phyloP scores from a whole-genome alignment of 2,888 invertebrate species.

The Ectobius pallidus region DNA sequence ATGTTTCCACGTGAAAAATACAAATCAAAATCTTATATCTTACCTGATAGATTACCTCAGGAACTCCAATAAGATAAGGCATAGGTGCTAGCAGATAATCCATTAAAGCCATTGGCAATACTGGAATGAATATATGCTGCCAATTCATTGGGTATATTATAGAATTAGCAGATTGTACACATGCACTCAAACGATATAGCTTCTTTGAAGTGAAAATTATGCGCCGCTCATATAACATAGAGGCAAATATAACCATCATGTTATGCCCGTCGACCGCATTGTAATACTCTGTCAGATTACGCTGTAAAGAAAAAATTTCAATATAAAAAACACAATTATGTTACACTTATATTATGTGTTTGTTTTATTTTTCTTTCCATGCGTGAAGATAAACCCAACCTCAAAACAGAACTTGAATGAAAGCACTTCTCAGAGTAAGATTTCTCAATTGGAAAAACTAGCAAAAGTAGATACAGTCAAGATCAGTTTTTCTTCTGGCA shows the following conservation, averaged over 20 bases:
- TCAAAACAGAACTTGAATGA: too few species aligned
- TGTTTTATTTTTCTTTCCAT: too few species aligned
- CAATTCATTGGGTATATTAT: conserved; percentile 98
- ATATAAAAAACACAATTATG: too few species aligned
- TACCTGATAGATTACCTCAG: conserved; percentile 81
- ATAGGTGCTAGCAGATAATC: conserved; percentile 95
- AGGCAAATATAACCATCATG: conserved; percentile 96
- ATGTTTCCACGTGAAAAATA: too few species aligned
- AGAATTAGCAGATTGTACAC: conserved; percentile 92
- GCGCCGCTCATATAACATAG: conserved; percentile 91
- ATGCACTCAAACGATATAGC: conserved; percentile 87
- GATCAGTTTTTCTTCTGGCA: too few species aligned
- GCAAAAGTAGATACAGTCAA: too few species aligned
- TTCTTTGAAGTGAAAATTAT: conserved; percentile 92
- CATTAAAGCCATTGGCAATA: conserved; percentile 85
- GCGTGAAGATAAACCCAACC: too few species aligned
- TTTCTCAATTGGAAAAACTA: too few species aligned
- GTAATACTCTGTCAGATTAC: conserved; percentile 96
- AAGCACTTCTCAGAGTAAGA: too few species aligned
- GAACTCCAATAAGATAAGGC: conserved; percentile 97
- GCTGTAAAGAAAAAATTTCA: conserved; percentile 66
- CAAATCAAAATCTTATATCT: conserved; percentile 45
- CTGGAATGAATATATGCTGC: conserved; percentile 98
- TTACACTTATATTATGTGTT: too few species aligned
- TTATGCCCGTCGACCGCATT: conserved; percentile 94